These are phyloP conservation scores for Pristionchus japonicus DNA, from an alignment of 2,888 invertebrate genomes.

Conservation along the genomic window DNA sequence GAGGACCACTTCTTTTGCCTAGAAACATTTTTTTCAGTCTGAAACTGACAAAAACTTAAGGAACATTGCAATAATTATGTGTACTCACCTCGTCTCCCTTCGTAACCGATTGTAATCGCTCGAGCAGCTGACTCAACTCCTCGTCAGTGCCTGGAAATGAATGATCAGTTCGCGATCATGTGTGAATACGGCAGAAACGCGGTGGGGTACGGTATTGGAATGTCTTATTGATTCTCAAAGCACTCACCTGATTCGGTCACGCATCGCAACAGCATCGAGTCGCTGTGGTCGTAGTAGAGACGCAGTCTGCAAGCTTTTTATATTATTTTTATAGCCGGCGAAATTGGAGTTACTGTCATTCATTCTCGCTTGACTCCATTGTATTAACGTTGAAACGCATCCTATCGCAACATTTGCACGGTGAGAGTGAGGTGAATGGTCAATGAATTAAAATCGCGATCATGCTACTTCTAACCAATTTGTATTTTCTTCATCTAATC, in stretches of 20 bases:
- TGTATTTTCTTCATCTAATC: not conserved
- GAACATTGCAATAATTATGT: no score
- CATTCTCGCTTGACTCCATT: not conserved
- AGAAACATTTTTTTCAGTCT: not conserved
- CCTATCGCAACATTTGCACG: no score
- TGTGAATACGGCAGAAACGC: not conserved
- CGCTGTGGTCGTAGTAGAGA: constrained; percentile 91
- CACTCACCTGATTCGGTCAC: constrained; percentile 81
- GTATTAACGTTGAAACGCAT: no score
- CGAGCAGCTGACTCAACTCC: constrained; percentile 85
- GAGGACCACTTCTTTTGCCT: constrained; percentile 58
- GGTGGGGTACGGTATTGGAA: not conserved
- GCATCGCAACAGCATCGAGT: constrained; percentile 84
- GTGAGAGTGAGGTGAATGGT: no score
- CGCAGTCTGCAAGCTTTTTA: constrained; percentile 65
- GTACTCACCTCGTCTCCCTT: constrained; percentile 79
- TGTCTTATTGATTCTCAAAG: constrained; percentile 62
- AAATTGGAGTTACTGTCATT: not conserved
- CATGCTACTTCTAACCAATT: no score
- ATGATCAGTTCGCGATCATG: not conserved
- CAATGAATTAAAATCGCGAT: no score
- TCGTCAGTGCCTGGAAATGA: constrained; percentile 75
- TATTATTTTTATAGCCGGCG: not conserved
- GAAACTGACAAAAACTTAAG: no score
- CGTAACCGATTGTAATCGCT: constrained; percentile 86